Evolutionary conservation across 2,888 invertebrate species (phyloP).

Genomic region (Leptopilina drosophilae): DNA sequence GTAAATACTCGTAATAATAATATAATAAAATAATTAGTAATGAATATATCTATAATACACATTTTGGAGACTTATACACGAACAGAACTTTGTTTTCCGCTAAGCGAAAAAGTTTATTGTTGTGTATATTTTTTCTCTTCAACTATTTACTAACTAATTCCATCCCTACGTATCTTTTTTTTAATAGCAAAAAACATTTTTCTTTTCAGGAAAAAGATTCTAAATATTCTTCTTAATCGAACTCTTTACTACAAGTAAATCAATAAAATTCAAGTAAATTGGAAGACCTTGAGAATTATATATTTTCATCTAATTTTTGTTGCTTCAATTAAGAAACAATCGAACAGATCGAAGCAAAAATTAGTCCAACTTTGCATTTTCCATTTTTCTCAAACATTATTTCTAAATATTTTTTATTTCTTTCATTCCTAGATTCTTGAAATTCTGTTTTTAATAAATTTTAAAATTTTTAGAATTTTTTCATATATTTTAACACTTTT

Average conservation of each 20-base stretch:
- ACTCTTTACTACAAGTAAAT: not conserved
- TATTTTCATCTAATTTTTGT: slow-evolving; percentile 21
- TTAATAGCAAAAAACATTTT: slow-evolving; percentile 48
- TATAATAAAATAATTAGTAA: slow-evolving; percentile 59
- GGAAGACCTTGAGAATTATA: not conserved
- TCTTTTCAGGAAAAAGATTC: slow-evolving; percentile 60
- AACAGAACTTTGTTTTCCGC: slow-evolving; percentile 54
- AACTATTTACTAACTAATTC: slow-evolving; percentile 53
- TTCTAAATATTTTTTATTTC: too few relatives aligned
- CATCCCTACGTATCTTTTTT: slow-evolving; percentile 52
- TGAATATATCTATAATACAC: slow-evolving; percentile 66
- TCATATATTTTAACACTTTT: too few relatives aligned
- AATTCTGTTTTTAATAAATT: too few relatives aligned
- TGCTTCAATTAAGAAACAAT: too few relatives aligned
- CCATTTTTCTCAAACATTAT: too few relatives aligned
- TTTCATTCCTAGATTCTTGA: too few relatives aligned
- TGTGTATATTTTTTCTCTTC: slow-evolving; percentile 44
- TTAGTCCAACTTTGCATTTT: too few relatives aligned
- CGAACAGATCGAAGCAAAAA: not conserved
- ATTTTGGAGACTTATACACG: slow-evolving; percentile 63
- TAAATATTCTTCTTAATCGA: slow-evolving; percentile 46
- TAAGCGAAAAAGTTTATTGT: slow-evolving; percentile 55
- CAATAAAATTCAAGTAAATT: not conserved
- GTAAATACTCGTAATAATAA: slow-evolving; percentile 46
- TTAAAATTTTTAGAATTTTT: too few relatives aligned